These are phyloP conservation scores for Rhegmatorhina hoffmannsi DNA, from an alignment of 2,113 vertebrate genomes.

Conservation along the genomic window DNA sequence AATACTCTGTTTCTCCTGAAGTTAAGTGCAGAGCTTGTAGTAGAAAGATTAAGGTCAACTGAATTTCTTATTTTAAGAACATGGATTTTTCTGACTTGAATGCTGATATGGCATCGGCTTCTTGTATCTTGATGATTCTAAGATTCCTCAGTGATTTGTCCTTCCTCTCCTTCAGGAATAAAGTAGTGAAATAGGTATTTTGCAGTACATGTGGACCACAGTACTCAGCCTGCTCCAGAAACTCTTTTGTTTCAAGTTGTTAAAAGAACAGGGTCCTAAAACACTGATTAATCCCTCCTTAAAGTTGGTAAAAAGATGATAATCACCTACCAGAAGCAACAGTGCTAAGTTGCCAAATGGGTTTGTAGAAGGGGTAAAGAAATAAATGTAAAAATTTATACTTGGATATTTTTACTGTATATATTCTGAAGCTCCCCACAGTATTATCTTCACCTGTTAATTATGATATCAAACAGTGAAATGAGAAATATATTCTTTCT, in stretches of 20 bases:
- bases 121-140: not conserved
- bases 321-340: not conserved
- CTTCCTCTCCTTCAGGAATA: not conserved
- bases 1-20: slow-evolving; percentile 79
- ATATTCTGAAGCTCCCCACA: not conserved
- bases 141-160: not conserved
- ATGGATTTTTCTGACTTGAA: not conserved
- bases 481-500: not conserved
- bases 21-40: slow-evolving; percentile 16
- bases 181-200: not conserved
- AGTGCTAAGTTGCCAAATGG: not conserved
- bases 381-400: not conserved
- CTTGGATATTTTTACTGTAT: not conserved
- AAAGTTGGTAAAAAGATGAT: not conserved
- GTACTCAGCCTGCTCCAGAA: not conserved
- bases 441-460: not conserved
- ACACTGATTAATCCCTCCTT: not conserved
- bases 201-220: not conserved
- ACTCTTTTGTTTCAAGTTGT: not conserved
- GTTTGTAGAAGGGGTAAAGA: not conserved
- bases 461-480: not conserved
- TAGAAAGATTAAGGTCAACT: slow-evolving; percentile 75
- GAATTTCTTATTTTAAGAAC: slow-evolving; percentile 51
- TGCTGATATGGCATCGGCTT: not conserved
- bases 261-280: not conserved